Evolutionary conservation across 2,888 invertebrate species (phyloP), one percentile per base, ranked within the genome.

Genomic region (Morpho achilles): DNA sequence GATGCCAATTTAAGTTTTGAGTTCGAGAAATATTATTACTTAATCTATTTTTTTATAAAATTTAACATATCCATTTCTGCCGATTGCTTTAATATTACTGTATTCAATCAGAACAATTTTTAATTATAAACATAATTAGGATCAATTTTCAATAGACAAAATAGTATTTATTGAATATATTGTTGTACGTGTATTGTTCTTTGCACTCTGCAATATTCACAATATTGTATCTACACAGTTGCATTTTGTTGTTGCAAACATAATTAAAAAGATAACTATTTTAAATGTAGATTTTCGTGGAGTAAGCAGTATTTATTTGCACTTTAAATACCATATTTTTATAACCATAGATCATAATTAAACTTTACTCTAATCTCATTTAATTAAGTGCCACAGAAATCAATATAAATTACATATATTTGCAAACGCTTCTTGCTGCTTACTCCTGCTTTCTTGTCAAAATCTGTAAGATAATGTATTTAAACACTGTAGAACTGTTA

Each of bases 401-500:
- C 7, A 22, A 16, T 47, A 16, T 16, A 16, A 43, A 40, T 32
- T 47, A 22, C 32, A 39, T 16, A 44, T 50, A 48, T 49, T 46
- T 50, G 56, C 56, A 49, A 59, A 51, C 9, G 61, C 61, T 62
- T 59, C 45, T 56, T 63, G 72, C 79, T 87, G 87, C 87, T 86
- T 84, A 82, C 86, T 88, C 86, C 82, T 69, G 82, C 82, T 82
- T 84, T 77, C 76, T 82, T 82, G 5, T 77, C 80, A 81, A 82
- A 69, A 60, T 77, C 78, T 83, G 78, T 87, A 83, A 84, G 79
- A 83, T 79, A 80, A 72, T 84, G 74, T 82, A 80, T 73, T 72
- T 79, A 80, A 85, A 82, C 79, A 86, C 80, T 76, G 81, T 87
- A 86, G 85, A 75, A 80, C 73, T 85, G 75, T 79, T 80, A 86